Base-by-base conservation (phyloP, 2,888 invertebrate species). In the Enchytraeus crypticus region DNA sequence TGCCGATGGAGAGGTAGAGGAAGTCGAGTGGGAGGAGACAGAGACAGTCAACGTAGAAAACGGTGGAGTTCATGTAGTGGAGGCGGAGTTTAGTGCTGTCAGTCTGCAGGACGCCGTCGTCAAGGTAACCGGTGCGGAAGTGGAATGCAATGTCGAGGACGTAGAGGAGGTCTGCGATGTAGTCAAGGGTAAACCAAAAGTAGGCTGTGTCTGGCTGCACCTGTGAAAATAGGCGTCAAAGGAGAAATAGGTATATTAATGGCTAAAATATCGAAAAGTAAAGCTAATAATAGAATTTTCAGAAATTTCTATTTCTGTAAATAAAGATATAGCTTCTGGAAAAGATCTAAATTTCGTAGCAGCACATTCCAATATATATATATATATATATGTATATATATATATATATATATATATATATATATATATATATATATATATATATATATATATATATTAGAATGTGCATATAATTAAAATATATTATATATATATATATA, bases 221-320 rank as follows among this genome's bases (percentile, higher is more conserved):
- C 90, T 75, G 95, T 93, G 83, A 96, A 96, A 82, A 92, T 90
- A 82, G 97, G 97, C 82, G 96, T 92, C 85, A 93, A 96, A 82
- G 51, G 49, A 34, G 18, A 14, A 18, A 18, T 38, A 18, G 43
- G 11, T 11, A 96, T 51, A 30, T 11, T 49, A 21, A 11, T 14
- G 18, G 21, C 11, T 11, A 18, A 21, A 18, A 21, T 11, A 23
- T 14, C 21, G 14, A 11, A 23, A 23, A 11, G 21, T 88, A 84
- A 95, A 96, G 80, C 95, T 92, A 38, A 38, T 11, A 38, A 38
- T 83, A 21, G 21, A 21, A 51, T 18, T 51, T 51, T 21, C 11
- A 21, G 33, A 59, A 4, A 27, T 23, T 23, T 8, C 26, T 59
- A 14, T 51, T 14, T 14, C 11, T 23, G 18, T 18, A 11, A 29